These are phyloP conservation scores for Caenorhabditis virilis DNA, from an alignment of 2,888 invertebrate species.

Conservation along the genomic window DNA sequence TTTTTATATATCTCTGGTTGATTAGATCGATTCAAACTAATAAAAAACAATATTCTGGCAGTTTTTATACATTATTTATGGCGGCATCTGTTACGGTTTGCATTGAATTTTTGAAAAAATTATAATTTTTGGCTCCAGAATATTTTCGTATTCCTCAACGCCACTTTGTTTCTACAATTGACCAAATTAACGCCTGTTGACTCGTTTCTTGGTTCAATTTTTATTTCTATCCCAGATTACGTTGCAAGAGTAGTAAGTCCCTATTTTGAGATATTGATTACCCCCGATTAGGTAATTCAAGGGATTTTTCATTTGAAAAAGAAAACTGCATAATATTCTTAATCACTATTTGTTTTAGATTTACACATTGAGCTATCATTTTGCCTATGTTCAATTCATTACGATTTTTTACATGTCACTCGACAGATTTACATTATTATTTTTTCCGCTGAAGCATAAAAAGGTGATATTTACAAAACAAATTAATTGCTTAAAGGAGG, in stretches of 20 bases:
- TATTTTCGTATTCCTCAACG: not conserved
- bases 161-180: not conserved
- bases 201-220: not conserved
- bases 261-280: not conserved
- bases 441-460: constrained; percentile 1
- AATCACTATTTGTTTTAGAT: too few relatives aligned
- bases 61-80: not conserved
- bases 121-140: not conserved
- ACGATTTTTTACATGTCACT: not conserved
- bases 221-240: not conserved
- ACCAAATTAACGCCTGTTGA: not conserved
- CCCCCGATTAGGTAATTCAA: too few relatives aligned
- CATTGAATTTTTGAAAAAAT: not conserved
- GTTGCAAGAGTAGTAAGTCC: not conserved
- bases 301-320: too few relatives aligned
- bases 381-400: not conserved
- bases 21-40: not conserved
- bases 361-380: not conserved
- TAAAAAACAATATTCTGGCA: not conserved
- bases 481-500: too few relatives aligned
- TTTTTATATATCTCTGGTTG: not conserved
- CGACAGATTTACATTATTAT: not conserved
- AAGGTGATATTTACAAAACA: too few relatives aligned
- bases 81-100: not conserved
- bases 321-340: too few relatives aligned